These are phyloP conservation scores for Thecocarcelia acutangulata DNA, from an alignment of 2,888 invertebrate species.

Conservation along the genomic window DNA sequence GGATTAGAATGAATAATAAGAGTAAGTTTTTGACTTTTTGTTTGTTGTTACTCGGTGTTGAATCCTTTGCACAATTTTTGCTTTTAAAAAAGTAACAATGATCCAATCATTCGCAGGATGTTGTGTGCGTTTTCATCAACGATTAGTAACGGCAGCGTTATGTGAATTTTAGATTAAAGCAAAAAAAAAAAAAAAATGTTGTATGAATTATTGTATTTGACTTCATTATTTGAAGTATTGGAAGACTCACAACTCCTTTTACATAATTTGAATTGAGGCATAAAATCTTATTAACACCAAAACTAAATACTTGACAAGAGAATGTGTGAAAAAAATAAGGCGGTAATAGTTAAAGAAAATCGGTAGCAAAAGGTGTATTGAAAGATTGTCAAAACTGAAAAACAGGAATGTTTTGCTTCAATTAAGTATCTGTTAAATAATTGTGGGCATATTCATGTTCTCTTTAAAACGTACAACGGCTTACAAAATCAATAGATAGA, in stretches of 20 bases:
- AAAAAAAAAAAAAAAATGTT: slow-evolving; percentile 14
- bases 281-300: slow-evolving; percentile 64
- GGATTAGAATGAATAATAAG: slow-evolving; percentile 72
- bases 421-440: slow-evolving; percentile 55
- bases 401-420: slow-evolving; percentile 7
- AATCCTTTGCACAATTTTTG: slow-evolving; percentile 31
- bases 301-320: slow-evolving; percentile 46
- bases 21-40: slow-evolving; percentile 72
- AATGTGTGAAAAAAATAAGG: not conserved
- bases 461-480: too few species aligned
- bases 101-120: slow-evolving; percentile 28
- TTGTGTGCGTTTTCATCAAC: slow-evolving; percentile 32
- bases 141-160: slow-evolving; percentile 50
- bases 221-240: slow-evolving; percentile 43
- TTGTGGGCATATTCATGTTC: slow-evolving; percentile 18
- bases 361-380: not conserved
- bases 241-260: slow-evolving; percentile 40
- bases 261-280: slow-evolving; percentile 60
- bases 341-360: not conserved
- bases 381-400: not conserved
- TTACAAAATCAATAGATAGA: too few species aligned
- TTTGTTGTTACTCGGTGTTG: slow-evolving; percentile 38
- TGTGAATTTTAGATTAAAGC: not conserved
- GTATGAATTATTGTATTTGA: slow-evolving; percentile 12
- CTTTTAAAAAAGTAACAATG: slow-evolving; percentile 12